phyloP scores from a whole-genome alignment of 2,888 invertebrate species.

The Lucinisca nassula region DNA sequence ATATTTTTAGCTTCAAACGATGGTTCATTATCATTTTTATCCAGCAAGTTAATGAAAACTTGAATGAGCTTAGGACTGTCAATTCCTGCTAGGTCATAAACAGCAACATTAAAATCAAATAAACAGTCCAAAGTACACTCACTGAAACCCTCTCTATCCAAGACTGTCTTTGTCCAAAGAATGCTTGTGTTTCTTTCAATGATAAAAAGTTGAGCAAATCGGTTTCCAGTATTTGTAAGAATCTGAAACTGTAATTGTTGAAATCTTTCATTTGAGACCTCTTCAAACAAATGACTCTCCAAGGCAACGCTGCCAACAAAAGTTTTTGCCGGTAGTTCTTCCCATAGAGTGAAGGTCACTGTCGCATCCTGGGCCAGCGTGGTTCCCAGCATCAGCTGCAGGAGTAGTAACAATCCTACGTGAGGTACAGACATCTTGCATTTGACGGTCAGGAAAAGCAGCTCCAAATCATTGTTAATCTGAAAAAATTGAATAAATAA shows the following conservation, averaged over 20 bases:
- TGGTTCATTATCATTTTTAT: conserved; percentile 82
- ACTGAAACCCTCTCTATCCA: conserved; percentile 78
- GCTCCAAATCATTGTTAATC: background rate
- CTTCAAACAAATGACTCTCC: conserved; percentile 63
- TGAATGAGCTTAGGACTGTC: conserved; percentile 74
- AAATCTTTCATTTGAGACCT: conserved; percentile 52
- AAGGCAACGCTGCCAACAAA: conserved; percentile 71
- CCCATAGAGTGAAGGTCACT: conserved; percentile 52
- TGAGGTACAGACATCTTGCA: background rate
- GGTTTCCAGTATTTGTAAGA: conserved; percentile 60
- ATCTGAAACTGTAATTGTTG: conserved; percentile 67
- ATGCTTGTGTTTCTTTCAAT: conserved; percentile 76
- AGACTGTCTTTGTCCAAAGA: conserved; percentile 70
- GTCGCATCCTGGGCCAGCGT: conserved; percentile 60
- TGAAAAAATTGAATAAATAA: background rate
- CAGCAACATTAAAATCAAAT: conserved; percentile 76
- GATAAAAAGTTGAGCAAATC: conserved; percentile 67
- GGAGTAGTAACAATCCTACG: background rate
- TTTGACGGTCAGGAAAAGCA: background rate
- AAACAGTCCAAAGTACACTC: conserved; percentile 72
- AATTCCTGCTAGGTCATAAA: conserved; percentile 49
- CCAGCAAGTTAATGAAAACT: conserved; percentile 73
- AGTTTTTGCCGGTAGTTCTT: conserved; percentile 43
- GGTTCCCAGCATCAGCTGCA: conserved; percentile 27
- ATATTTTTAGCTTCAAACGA: conserved; percentile 66